Conservation (phyloP, 2,888 invertebrate genomes). For the Lasioglossum villosulum region DNA sequence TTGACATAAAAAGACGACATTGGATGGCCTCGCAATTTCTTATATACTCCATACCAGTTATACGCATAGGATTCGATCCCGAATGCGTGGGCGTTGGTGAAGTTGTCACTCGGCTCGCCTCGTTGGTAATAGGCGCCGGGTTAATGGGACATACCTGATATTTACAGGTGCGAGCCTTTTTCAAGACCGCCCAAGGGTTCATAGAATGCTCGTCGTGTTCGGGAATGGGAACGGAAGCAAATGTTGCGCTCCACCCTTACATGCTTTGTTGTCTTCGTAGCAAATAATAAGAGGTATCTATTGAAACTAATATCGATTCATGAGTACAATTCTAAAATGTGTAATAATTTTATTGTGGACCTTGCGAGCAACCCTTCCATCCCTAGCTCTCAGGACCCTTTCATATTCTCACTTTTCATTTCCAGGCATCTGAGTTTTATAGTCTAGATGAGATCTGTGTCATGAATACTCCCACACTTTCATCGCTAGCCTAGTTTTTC, state of each 20-base stretch:
- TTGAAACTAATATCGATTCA: not conserved
- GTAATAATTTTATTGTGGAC: not conserved
- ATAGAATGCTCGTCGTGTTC: conserved; percentile 20
- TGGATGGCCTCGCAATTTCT: not conserved
- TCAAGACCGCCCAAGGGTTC: conserved; percentile 41
- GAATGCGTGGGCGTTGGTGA: conserved; percentile 67
- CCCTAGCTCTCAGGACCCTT: not conserved
- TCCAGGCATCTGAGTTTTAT: not conserved
- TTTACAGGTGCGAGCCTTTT: conserved; percentile 65
- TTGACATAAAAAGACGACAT: not conserved
- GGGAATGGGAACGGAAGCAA: conserved; percentile 66
- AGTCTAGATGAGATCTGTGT: not conserved
- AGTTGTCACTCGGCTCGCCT: conserved; percentile 37
- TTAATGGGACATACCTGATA: conserved; percentile 55
- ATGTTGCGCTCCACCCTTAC: conserved; percentile 15
- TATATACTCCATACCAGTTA: conserved; percentile 27
- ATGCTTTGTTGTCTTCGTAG: conserved; percentile 2
- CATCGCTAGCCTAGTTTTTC: not conserved
- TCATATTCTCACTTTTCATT: not conserved
- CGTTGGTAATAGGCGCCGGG: conserved; percentile 57
- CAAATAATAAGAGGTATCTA: conserved; percentile 21
- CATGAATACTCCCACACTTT: not conserved
- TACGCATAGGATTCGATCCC: conserved; percentile 30
- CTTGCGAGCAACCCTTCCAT: conserved; percentile 1
- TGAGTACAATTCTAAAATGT: not conserved